These are phyloP conservation scores for Silurus glanis DNA, from an alignment of 2,113 vertebrate genomes.

Conservation along the genomic window DNA sequence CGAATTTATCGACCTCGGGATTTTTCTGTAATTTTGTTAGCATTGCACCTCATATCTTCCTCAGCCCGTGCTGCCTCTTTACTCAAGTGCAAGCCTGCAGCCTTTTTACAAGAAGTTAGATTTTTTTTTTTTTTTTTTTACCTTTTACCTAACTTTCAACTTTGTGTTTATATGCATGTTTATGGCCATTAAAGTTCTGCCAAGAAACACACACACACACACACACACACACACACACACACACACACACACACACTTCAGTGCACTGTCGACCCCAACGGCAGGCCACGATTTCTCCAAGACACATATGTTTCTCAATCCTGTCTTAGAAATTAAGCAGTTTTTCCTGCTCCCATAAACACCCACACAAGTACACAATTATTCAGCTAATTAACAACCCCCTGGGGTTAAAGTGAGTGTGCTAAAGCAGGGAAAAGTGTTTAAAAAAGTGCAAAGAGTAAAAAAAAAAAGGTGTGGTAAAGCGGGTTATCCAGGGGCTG, in stretches of 20 bases:
- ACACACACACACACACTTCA: too few species aligned
- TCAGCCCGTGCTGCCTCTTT: constrained; percentile 4
- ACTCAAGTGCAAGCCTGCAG: constrained; percentile 6
- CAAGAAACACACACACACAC: not conserved
- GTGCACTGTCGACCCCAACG: not conserved
- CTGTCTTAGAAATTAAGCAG: not conserved
- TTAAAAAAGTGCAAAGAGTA: not conserved
- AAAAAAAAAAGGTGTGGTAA: not conserved
- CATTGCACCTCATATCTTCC: constrained; percentile 74
- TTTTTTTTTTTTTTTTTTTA: constrained; percentile 43
- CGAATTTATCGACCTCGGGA: constrained; percentile 74
- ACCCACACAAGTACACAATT: not conserved
- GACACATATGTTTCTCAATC: not conserved
- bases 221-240: too few species aligned
- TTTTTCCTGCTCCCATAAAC: not conserved
- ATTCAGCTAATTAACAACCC: not conserved
- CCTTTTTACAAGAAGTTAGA: constrained; percentile 37
- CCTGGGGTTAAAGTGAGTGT: not conserved
- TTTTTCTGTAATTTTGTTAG: constrained; percentile 76
- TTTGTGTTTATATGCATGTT: constrained; percentile 56
- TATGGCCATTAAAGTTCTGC: constrained; percentile 16
- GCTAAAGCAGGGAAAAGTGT: not conserved
- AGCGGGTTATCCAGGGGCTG: not conserved
- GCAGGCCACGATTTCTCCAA: not conserved
- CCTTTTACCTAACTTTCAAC: constrained; percentile 50